A percentile compares a stretch with the other conserved stretches of the same genome.
Evolutionary conservation across 2,888 invertebrate species (phyloP).

Genomic region (Macrosoma leucophasiata): DNA sequence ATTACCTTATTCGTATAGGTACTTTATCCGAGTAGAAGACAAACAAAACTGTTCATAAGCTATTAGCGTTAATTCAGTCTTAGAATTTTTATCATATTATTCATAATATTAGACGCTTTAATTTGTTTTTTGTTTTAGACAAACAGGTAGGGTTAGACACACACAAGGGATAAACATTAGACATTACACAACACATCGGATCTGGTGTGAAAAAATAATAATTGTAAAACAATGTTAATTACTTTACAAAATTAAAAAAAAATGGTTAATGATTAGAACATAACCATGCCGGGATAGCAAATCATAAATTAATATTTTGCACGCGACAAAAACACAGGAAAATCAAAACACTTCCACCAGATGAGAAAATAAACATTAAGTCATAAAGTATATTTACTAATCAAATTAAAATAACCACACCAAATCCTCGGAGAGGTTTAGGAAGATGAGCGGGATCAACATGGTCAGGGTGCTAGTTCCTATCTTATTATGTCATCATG

Average conservation of each 20-base stretch:
- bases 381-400: constrained; percentile 50
- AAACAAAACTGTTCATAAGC: constrained; percentile 70
- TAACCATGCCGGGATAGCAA: constrained; percentile 70
- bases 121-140: constrained; percentile 67
- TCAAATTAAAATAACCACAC: constrained; percentile 71
- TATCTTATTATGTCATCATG: constrained; percentile 54
- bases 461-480: constrained; percentile 67
- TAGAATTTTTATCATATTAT: constrained; percentile 41
- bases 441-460: constrained; percentile 66
- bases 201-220: constrained; percentile 73
- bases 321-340: constrained; percentile 68
- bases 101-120: constrained; percentile 56
- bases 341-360: constrained; percentile 76
- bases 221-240: constrained; percentile 47
- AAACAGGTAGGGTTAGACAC: constrained; percentile 84
- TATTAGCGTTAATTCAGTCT: constrained; percentile 58
- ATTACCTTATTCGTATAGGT: constrained; percentile 43
- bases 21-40: constrained; percentile 53
- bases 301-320: constrained; percentile 56
- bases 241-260: constrained; percentile 36
- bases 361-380: constrained; percentile 65
- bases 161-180: constrained; percentile 93
- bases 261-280: constrained; percentile 49
- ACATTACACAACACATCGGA: constrained; percentile 88
- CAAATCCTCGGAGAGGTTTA: constrained; percentile 74